A percentile compares a stretch with the other conserved stretches of the same genome.
Conservation (phyloP, 2,113 vertebrate genomes). For the Chrysemys picta region DNA sequence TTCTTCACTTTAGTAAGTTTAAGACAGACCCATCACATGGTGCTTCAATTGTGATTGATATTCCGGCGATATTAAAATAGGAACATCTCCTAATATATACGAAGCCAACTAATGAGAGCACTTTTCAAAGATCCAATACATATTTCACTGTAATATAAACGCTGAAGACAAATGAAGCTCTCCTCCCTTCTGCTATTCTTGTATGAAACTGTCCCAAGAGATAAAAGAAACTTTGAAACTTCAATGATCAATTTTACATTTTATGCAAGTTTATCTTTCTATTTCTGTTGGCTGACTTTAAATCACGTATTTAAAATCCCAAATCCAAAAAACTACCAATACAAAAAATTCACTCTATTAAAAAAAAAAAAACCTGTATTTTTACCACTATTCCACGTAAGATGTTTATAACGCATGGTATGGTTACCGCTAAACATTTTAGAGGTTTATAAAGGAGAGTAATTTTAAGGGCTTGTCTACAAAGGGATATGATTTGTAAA, state of each 20-base stretch:
- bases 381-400: background rate
- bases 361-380: background rate
- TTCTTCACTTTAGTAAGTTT: background rate
- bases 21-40: background rate
- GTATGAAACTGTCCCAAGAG: background rate
- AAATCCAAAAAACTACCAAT: background rate
- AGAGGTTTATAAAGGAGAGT: background rate
- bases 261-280: background rate
- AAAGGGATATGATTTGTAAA: background rate
- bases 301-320: background rate
- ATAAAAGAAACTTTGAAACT: background rate
- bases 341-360: background rate
- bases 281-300: background rate
- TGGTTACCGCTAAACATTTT: background rate
- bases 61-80: slow-evolving; percentile 42
- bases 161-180: background rate
- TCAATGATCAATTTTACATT: background rate
- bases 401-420: background rate
- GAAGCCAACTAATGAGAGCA: background rate
- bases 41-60: slow-evolving; percentile 3
- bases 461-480: background rate
- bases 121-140: background rate
- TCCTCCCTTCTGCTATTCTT: background rate
- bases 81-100: slow-evolving; percentile 26
- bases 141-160: background rate